These are phyloP conservation scores for Echinarachnius parma DNA, from an alignment of 53 echinoderm and acorn worm species.

Conservation along the genomic window DNA sequence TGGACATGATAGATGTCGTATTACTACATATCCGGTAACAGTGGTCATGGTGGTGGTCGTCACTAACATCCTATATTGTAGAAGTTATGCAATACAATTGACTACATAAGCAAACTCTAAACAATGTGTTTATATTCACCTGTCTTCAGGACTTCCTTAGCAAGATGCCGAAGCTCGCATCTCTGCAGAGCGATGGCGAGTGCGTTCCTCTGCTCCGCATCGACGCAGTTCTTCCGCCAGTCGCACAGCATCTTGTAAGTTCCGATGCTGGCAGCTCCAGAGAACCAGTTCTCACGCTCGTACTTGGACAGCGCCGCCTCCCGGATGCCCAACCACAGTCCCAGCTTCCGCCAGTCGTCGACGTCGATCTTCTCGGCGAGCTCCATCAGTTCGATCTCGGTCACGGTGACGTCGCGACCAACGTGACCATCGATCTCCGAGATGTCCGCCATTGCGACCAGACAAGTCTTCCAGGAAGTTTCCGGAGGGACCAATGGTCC, in stretches of 20 bases:
- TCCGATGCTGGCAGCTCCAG: constrained; percentile 33
- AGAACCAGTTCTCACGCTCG: constrained; percentile 45
- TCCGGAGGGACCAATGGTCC: too few species aligned
- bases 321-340: constrained; percentile 33
- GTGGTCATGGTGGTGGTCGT: too few species aligned
- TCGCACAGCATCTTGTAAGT: constrained; percentile 42
- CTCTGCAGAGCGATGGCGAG: constrained; percentile 13
- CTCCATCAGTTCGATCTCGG: constrained; percentile 30
- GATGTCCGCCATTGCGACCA: not conserved
- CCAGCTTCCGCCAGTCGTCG: constrained; percentile 29
- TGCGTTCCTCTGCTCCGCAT: not conserved
- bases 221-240: constrained; percentile 27
- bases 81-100: too few species aligned
- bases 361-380: constrained; percentile 43
- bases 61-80: too few species aligned
- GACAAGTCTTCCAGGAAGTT: too few species aligned
- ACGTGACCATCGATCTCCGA: not conserved
- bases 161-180: constrained; percentile 32
- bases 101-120: too few species aligned
- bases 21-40: too few species aligned
- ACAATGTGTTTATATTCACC: too few species aligned
- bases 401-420: too few species aligned
- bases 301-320: constrained; percentile 43
- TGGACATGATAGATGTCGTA: too few species aligned
- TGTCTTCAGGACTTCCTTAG: constrained; percentile 31